Conservation (phyloP, 1,140 invertebrate species). For the Drosophila virilis region DNA sequence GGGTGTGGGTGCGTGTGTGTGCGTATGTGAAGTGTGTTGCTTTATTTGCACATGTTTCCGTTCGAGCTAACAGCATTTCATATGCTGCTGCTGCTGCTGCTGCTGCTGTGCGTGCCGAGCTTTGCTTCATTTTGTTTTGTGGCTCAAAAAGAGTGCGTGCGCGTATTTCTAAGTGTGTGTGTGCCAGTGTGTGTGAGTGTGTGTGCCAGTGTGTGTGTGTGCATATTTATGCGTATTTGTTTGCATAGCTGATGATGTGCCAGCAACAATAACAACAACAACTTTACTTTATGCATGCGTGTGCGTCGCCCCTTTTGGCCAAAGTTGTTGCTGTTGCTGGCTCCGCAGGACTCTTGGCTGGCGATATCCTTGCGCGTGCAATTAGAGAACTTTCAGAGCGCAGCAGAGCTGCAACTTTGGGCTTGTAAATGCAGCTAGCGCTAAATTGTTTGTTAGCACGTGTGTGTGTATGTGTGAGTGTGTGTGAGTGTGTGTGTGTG, state of each 20-base stretch:
- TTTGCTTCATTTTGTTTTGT: conserved; percentile 43
- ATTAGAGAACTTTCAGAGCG: conserved; percentile 67
- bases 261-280: conserved; percentile 52
- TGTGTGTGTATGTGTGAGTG: conserved; percentile 3
- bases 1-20: conserved; percentile 1
- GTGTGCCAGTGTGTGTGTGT: conserved; percentile 51
- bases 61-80: conserved; percentile 37
- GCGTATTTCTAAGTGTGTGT: conserved; percentile 27
- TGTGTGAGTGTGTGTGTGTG: conserved; percentile 16
- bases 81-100: conserved; percentile 9
- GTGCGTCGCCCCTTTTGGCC: conserved; percentile 14
- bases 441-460: conserved; percentile 74
- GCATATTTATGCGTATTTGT: conserved; percentile 82
- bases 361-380: conserved; percentile 55
- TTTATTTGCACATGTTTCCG: conserved; percentile 50
- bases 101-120: conserved; percentile 57
- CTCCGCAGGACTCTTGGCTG: conserved; percentile 6
- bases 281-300: conserved; percentile 59
- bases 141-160: conserved; percentile 49
- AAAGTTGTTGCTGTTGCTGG: conserved; percentile 40
- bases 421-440: conserved; percentile 69
- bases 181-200: neutral
- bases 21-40: conserved; percentile 11
- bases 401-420: conserved; percentile 57
- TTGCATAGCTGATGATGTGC: conserved; percentile 80